phyloP scores from a whole-genome alignment of 1,140 invertebrate genomes.

The Megalopta genalis region DNA sequence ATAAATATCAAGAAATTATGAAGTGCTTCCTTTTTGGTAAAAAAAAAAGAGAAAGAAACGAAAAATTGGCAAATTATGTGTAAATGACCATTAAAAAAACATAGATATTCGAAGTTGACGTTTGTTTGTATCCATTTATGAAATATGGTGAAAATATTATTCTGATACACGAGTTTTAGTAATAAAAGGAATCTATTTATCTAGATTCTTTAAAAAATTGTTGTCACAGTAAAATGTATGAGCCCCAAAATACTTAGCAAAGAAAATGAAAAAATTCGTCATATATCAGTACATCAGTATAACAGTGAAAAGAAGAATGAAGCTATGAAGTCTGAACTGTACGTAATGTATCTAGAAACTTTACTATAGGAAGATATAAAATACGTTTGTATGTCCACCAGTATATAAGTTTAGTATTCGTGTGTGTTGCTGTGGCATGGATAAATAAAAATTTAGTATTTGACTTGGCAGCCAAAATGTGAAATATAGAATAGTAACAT shows the following conservation, averaged over 20 bases:
- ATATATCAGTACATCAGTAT: slow-evolving; percentile 51
- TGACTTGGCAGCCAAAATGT: slow-evolving; percentile 20
- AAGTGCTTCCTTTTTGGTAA: slow-evolving; percentile 34
- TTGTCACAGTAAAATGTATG: slow-evolving; percentile 23
- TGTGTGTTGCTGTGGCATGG: slow-evolving; percentile 32
- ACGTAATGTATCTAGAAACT: slow-evolving; percentile 32
- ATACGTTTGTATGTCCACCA: slow-evolving; percentile 32
- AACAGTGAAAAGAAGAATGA: slow-evolving; percentile 13
- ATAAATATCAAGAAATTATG: slow-evolving; percentile 44
- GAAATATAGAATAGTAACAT: slow-evolving; percentile 23
- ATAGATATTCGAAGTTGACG: background rate
- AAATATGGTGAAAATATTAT: slow-evolving; percentile 40
- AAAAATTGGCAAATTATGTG: background rate
- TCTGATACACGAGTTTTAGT: slow-evolving; percentile 54
- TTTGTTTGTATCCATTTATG: slow-evolving; percentile 2
- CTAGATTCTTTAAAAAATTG: slow-evolving; percentile 26
- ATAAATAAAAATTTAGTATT: slow-evolving; percentile 37
- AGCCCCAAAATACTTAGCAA: slow-evolving; percentile 14
- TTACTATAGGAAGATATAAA: slow-evolving; percentile 17
- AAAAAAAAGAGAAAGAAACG: background rate
- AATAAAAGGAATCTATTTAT: slow-evolving; percentile 36
- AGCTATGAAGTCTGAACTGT: slow-evolving; percentile 22
- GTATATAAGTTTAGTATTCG: slow-evolving; percentile 24
- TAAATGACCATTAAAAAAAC: slow-evolving; percentile 21
- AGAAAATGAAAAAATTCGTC: background rate